Evolutionary conservation across 1,140 invertebrate genomes (phyloP), one percentile per base, ranked within the genome.

Genomic region (Drosophila carrolli): DNA sequence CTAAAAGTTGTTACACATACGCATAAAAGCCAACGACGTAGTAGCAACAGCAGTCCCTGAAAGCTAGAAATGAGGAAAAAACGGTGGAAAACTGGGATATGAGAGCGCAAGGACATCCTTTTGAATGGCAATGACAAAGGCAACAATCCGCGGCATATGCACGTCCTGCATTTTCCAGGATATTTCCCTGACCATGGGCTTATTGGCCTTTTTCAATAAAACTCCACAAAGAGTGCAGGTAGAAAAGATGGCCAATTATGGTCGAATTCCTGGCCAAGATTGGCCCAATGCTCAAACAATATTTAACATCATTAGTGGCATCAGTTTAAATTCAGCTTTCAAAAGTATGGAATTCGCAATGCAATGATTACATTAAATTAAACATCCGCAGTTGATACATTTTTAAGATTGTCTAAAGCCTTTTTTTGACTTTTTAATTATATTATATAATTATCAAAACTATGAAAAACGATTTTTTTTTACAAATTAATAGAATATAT

Each of bases 1-100:
- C 82, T 86, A 85, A 85, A 78, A 86, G 82, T 81, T 86, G 78
- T 68, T 78, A 71, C 78, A 86, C 62, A 84, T 48, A 84, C 65
- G 61, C 80, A 73, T 67, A 61, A 71, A 48, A 23, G 60, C 53
- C 80, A 65, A 75, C 53, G 60, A 77, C 11, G 60, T 67, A 70
- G 62, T 9, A 23, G 70, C 54, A 68, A 68, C 59, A 61, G 56
- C 41, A 44, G 35, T 16, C 57, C 43, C 68, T 73, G 35, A 53
- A 75, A 40, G 62, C 47, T 35, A 51, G 58, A 32, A 44, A 43
- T 13, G 11, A 11, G 13, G 27, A 37, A 55, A 38, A 41, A 27
- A 2, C 19, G 37, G 19, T 4, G 35, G 37, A 27, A 23, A 56
- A 27, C 13, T 40, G 51, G 54, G 13, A 40, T 9, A 32, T 59